Base-by-base conservation (phyloP, 2,113 vertebrate genomes). In the Bungarus multicinctus region DNA sequence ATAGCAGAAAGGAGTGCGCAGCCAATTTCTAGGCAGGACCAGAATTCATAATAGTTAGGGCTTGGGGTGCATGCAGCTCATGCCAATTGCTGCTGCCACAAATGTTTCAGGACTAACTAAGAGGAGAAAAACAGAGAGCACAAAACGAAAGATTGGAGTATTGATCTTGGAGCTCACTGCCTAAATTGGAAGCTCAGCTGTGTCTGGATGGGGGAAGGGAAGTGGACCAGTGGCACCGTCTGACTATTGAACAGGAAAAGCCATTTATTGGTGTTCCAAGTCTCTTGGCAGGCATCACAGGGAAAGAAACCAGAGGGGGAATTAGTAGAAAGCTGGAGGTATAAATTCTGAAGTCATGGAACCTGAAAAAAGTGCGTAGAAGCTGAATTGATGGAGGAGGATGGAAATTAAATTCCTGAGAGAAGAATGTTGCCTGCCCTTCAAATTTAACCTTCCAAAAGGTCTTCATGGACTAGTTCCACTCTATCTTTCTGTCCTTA, bases 1-100 rank as follows among this genome's bases (percentile, higher is more conserved):
- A 69, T 27, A 91, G 39, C 3, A n/a, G 25, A 74, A 87, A 91
- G 91, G 34, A n/a, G 45, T 0, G 7, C 87, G 60, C 93, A 93
- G 93, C 90, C 92, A n/a, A 86, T 11, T 85, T 30, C 93, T 45
- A 92, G 85, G 85, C 85, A 69, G 88, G 47, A 54, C 53, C 81
- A 89, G 90, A 50, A 88, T 60, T 91, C 14, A 0, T n/a, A 94
- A 90, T 39, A 60, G 92, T 91, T 30, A 86, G 87, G 1, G 39
- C 2, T 52, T 0, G 1, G 92, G 69, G 87, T 34, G 14, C 45
- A 8, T 0, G 52, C 58, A 64, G 52, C 90, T 91, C 74, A 30
- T 25, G 5, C 91, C 93, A 0, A 25, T 4, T 93, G 55, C 91
- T 0, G 2, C 3, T 52, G 55, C 90, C 85, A 8, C 1, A 7